These are phyloP conservation scores for Fabriciana adippe DNA, from an alignment of 2,888 invertebrate species.

Conservation along the genomic window DNA sequence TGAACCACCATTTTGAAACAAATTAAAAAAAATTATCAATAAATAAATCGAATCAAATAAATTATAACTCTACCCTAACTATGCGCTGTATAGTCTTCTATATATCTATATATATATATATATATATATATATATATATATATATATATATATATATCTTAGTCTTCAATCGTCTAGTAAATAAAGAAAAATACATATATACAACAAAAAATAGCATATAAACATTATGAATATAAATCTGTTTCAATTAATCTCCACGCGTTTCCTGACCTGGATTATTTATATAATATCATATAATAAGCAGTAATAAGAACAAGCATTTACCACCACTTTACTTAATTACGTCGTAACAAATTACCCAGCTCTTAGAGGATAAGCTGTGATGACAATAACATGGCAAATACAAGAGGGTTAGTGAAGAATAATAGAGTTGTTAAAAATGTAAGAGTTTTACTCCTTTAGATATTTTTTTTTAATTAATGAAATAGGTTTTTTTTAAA, in stretches of 20 bases:
- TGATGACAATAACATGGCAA: conserved; percentile 17
- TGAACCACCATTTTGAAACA: no score
- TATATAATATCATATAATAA: conserved; percentile 3
- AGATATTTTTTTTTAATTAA: not conserved
- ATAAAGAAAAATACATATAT: no score
- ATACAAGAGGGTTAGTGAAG: conserved; percentile 15
- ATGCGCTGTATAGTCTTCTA: no score
- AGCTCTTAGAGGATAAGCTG: conserved; percentile 12
- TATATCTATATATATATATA: no score
- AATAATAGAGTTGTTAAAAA: not conserved
- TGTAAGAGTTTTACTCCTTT: conserved; percentile 1
- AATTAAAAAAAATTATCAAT: no score
- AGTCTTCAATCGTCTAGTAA: no score
- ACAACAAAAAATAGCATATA: no score
- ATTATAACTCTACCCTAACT: no score
- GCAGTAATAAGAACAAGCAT: conserved; percentile 11
- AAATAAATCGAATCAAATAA: no score
- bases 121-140: no score
- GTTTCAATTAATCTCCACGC: not conserved
- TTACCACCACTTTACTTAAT: conserved; percentile 21
- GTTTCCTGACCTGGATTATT: conserved; percentile 7
- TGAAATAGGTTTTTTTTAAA: no score
- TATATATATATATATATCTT: no score
- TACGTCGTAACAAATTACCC: conserved; percentile 9
- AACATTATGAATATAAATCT: not conserved